These are phyloP conservation scores for Lordiphosa mommai DNA, from an alignment of 1,140 invertebrate genomes.

Conservation along the genomic window DNA sequence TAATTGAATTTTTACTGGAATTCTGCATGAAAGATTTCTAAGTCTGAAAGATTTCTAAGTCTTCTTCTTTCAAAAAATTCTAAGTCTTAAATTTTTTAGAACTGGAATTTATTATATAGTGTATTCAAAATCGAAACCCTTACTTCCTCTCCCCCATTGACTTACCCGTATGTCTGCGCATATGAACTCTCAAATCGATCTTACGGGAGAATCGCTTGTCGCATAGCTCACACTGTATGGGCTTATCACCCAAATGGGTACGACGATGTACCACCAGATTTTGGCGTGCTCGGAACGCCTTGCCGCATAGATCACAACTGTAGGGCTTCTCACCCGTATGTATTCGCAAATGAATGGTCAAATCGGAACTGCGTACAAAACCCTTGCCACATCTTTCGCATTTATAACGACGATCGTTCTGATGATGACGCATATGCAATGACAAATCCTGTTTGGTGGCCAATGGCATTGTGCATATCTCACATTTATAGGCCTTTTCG, in stretches of 20 bases:
- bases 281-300: conserved; percentile 68
- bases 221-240: conserved; percentile 81
- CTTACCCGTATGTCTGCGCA: conserved; percentile 83
- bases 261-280: conserved; percentile 71
- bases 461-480: conserved; percentile 55
- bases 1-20: too few relatives aligned
- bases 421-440: conserved; percentile 82
- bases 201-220: conserved; percentile 83
- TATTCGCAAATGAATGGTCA: conserved; percentile 79
- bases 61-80: too few relatives aligned
- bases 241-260: conserved; percentile 80
- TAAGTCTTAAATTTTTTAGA: neutral
- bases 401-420: conserved; percentile 87
- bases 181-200: conserved; percentile 81
- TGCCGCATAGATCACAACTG: conserved; percentile 67
- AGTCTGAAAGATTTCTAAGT: too few relatives aligned
- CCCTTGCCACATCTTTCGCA: conserved; percentile 82
- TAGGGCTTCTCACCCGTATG: conserved; percentile 77
- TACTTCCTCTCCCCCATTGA: neutral
- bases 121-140: too few relatives aligned
- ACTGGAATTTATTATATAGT: neutral
- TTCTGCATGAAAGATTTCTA: too few relatives aligned
- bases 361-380: conserved; percentile 81
- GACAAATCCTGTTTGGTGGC: conserved; percentile 69
- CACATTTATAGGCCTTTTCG: conserved; percentile 68